Percentiles rank a stretch among this genome's conserved stretches.
These are phyloP conservation scores for Nerophis lumbriciformis DNA, from an alignment of 2,113 vertebrate genomes.

Conservation along the genomic window DNA sequence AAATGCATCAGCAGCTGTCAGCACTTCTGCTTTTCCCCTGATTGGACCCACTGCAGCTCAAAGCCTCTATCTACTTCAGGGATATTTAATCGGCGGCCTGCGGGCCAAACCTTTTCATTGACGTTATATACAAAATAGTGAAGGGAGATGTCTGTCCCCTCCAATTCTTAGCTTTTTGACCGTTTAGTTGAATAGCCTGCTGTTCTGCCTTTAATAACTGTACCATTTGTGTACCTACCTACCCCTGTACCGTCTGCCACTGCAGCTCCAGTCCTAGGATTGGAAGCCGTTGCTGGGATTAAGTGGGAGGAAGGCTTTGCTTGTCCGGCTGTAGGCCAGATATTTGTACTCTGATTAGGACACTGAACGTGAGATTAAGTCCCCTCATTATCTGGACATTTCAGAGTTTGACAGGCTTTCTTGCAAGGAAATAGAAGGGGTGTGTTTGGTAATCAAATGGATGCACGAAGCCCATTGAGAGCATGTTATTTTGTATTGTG, in stretches of 20 bases:
- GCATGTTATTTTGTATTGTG: slow-evolving; percentile 14
- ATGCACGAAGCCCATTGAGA: slow-evolving; percentile 9
- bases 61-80: no score
- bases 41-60: slow-evolving; percentile 58
- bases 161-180: no score
- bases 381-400: slow-evolving; percentile 21
- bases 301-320: slow-evolving; percentile 43
- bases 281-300: slow-evolving; percentile 55
- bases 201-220: slow-evolving; percentile 52
- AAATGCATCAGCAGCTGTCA: slow-evolving; percentile 60
- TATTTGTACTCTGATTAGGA: slow-evolving; percentile 41
- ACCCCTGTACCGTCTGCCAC: slow-evolving; percentile 19
- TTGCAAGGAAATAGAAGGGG: slow-evolving; percentile 3
- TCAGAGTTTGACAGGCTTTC: slow-evolving; percentile 12
- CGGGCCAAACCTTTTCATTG: no score
- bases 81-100: slow-evolving; percentile 21
- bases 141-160: no score
- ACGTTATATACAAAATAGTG: no score
- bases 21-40: slow-evolving; percentile 54
- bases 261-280: slow-evolving; percentile 32
- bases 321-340: slow-evolving; percentile 49
- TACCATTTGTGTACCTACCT: slow-evolving; percentile 31
- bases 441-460: not conserved
- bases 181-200: slow-evolving; percentile 15
- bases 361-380: slow-evolving; percentile 24